Base-by-base conservation (phyloP, 2,888 invertebrate genomes). In the Diadegma fenestrale region DNA sequence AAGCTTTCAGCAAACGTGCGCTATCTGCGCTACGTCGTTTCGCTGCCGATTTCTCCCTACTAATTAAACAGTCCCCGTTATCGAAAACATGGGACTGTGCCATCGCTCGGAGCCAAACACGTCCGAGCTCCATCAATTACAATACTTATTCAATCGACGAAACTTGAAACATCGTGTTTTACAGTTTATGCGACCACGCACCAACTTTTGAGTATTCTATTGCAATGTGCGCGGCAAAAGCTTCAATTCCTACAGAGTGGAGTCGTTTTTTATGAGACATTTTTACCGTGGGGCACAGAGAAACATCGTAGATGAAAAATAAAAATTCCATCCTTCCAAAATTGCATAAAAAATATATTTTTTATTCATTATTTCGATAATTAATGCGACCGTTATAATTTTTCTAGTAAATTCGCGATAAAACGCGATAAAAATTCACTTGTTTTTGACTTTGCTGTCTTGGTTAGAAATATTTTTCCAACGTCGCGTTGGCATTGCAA, bases 31-130 rank as follows among this genome's bases (percentile, higher is more conserved):
- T 58, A 54, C 54, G 26, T 58, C 45, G 73, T 43, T 61, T 71
- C 68, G 71, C 78, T 78, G 64, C 68, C 82, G 61, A 72, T 85
- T 66, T 73, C 68, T 80, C 80, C 30, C 76, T 72, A 82, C 80
- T 85, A 85, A 80, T 85, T 85, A 45, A 85, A 82, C 66, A 73
- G 66, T 85, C 71, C 63, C 72, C 19, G 80, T 61, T 41, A 80
- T 66, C 82, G 41, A 26, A 37, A 37, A 69, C 41, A 30, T 61
- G 19, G 54, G 51, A 14, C 22, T 69, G 12, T 37, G 7, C 37
- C 26, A 41, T 54, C 45, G 45, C 51, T 69, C 66, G 79, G 66
- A 71, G 64, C 75, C 71, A 64, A 66, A 82, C 79, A 71, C 79
- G 64, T 72, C 68, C 68, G 48, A 43, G 48, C 61, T 79, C 71